Conservation (phyloP, 1,140 invertebrate genomes). For the Latrodectus geometricus region DNA sequence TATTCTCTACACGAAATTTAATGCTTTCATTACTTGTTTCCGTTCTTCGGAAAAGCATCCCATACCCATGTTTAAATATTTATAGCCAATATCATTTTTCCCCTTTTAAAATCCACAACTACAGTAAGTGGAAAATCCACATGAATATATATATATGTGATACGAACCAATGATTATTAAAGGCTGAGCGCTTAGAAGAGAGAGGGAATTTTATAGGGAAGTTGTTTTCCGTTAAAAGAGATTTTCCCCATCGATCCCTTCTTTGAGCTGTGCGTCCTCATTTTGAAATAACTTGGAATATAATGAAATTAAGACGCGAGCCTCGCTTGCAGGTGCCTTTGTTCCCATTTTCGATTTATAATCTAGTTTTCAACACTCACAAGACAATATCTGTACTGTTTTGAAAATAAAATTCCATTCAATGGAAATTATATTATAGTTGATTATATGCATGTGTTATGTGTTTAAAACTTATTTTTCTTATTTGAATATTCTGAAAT, state of each 20-base stretch:
- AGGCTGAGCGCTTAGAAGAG: not conserved
- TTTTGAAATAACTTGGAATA: not conserved
- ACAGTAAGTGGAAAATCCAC: not conserved
- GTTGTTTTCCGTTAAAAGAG: not conserved
- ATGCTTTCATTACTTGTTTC: not conserved
- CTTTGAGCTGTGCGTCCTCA: not conserved
- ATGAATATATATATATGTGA: not conserved
- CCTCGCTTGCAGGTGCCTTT: not conserved
- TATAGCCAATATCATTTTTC: not conserved
- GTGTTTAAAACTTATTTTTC: too few relatives aligned
- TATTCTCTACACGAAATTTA: too few relatives aligned
- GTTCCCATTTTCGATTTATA: not conserved
- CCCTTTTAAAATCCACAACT: not conserved
- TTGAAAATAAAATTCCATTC: too few relatives aligned
- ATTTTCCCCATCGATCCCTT: not conserved
- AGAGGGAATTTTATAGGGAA: not conserved
- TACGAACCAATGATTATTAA: not conserved
- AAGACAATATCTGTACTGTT: too few relatives aligned
- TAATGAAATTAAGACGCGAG: not conserved
- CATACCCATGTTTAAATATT: not conserved
- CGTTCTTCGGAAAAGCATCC: not conserved
- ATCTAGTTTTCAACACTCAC: not conserved
- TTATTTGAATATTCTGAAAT: too few relatives aligned
- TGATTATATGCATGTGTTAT: too few relatives aligned
- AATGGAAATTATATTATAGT: too few relatives aligned